These are phyloP conservation scores for Syritta pipiens DNA, from an alignment of 2,888 invertebrate genomes.

Conservation along the genomic window DNA sequence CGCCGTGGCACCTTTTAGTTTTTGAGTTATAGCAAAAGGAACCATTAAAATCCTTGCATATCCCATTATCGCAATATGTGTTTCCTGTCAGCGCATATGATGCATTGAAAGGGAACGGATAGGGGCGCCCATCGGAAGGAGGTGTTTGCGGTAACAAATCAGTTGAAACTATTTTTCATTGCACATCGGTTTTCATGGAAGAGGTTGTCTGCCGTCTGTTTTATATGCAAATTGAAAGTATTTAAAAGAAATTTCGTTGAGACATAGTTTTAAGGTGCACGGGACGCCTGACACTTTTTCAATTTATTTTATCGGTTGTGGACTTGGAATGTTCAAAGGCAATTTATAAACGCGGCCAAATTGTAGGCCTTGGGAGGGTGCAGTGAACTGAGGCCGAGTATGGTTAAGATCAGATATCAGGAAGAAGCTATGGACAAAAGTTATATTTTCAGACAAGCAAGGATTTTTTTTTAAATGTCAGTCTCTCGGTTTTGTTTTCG, in stretches of 20 bases:
- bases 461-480: no score
- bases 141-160: constrained; percentile 41
- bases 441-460: no score
- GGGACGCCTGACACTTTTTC: background rate
- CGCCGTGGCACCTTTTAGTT: constrained; percentile 27
- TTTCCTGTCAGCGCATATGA: constrained; percentile 65
- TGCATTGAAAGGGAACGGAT: constrained; percentile 51
- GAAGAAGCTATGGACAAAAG: no score
- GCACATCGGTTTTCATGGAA: constrained; percentile 7
- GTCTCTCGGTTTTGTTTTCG: no score
- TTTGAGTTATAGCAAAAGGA: constrained; percentile 48
- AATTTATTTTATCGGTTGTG: background rate
- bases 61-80: constrained; percentile 66
- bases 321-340: no score
- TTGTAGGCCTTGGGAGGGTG: no score
- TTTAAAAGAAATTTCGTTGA: constrained; percentile 19
- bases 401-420: no score
- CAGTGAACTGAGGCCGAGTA: no score
- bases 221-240: constrained; percentile 59
- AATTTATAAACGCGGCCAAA: no score
- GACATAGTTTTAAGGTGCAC: constrained; percentile 35
- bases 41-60: constrained; percentile 65
- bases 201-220: constrained; percentile 21
- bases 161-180: constrained; percentile 62
- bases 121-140: background rate